A percentile compares a stretch with the other conserved stretches of the same genome.
phyloP scores from a whole-genome alignment of 2,797 vertebrate genomes.

The Coccyzus lansbergi region DNA sequence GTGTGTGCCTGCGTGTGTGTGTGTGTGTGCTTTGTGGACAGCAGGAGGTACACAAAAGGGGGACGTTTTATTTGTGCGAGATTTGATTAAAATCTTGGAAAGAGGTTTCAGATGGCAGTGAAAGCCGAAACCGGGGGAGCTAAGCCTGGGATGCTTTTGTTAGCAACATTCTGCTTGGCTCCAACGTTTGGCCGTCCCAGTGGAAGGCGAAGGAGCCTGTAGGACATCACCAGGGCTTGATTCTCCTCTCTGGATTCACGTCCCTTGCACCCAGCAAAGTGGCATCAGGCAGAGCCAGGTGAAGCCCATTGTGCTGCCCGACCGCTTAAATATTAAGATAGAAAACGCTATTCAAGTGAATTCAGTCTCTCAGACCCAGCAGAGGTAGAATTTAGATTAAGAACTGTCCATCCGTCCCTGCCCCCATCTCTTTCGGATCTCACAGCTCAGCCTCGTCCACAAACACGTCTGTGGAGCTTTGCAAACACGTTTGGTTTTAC shows the following conservation, averaged over 20 bases:
- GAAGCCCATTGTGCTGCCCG: not conserved
- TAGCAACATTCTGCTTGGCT: not conserved
- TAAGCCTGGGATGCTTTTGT: not conserved
- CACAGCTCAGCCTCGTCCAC: not conserved
- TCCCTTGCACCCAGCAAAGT: not conserved
- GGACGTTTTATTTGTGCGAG: not conserved
- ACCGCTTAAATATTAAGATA: no score
- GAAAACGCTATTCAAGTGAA: not conserved
- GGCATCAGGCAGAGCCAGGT: rapidly evolving
- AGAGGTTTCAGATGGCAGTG: conserved; percentile 33
- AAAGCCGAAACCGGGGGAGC: not conserved
- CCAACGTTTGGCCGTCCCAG: not conserved
- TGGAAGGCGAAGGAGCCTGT: rapidly evolving
- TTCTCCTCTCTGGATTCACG: not conserved
- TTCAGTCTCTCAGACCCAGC: not conserved
- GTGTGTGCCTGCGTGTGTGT: not conserved
- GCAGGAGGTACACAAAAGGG: not conserved
- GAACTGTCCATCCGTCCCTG: not conserved
- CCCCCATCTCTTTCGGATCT: rapidly evolving
- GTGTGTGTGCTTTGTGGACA: not conserved
- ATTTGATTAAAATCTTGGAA: conserved; percentile 43
- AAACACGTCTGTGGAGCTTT: not conserved
- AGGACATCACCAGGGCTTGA: not conserved
- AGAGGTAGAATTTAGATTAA: not conserved
- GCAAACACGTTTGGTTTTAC: not conserved